phyloP scores from a whole-genome alignment of 2,888 invertebrate species.

The Callosobruchus maculatus region DNA sequence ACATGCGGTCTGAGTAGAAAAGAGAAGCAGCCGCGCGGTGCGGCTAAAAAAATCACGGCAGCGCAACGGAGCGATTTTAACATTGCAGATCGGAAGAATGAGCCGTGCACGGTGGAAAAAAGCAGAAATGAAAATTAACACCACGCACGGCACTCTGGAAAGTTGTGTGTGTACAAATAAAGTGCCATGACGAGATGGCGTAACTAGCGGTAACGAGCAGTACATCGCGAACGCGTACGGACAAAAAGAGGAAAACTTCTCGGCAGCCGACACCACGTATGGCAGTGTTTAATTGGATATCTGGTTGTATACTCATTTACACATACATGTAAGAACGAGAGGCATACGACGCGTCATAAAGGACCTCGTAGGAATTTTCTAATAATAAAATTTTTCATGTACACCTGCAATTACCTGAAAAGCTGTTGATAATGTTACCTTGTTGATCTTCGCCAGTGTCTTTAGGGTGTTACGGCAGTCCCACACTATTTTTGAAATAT shows the following conservation, averaged over 20 bases:
- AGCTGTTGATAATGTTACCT: no score
- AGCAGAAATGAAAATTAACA: background rate
- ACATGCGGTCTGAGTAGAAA: background rate
- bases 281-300: background rate
- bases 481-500: no score
- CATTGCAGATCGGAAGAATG: background rate
- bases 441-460: no score
- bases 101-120: background rate
- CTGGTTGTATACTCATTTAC: background rate
- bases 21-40: background rate
- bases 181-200: background rate
- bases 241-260: background rate
- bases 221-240: background rate
- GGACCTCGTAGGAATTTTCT: no score
- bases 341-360: background rate
- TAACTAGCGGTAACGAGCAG: background rate
- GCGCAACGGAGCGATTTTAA: background rate
- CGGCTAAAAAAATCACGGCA: background rate
- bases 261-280: background rate
- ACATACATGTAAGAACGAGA: background rate
- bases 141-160: background rate
- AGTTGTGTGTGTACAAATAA: background rate
- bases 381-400: no score
- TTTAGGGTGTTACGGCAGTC: no score
- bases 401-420: no score